Evolutionary conservation across 2,797 vertebrate genomes (phyloP).

Genomic region (Mormyrops attenuatus): DNA sequence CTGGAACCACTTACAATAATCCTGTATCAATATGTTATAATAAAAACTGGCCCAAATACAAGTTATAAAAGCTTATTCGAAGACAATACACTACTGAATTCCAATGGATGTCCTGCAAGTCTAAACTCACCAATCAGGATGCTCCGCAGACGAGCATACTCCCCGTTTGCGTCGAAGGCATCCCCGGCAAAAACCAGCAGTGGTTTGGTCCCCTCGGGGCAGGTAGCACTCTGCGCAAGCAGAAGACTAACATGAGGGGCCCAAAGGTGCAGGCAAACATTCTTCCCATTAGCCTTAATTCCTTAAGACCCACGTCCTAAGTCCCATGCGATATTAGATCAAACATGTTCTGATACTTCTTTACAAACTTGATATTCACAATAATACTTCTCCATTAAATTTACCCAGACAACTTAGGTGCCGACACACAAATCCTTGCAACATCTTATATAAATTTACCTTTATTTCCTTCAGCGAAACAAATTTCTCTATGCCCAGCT

Average conservation of each 20-base stretch:
- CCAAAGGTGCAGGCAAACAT: neutral
- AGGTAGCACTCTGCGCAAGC: constrained; percentile 68
- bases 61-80: neutral
- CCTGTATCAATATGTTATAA: neutral
- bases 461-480: constrained; percentile 79
- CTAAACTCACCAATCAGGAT: constrained; percentile 71
- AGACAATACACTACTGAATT: neutral
- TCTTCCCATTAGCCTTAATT: neutral
- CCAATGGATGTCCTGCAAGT: neutral
- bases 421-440: neutral
- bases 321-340: neutral
- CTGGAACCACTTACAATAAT: neutral
- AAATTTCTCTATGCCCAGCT: constrained; percentile 86
- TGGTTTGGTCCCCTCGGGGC: constrained; percentile 88
- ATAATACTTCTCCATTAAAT: neutral
- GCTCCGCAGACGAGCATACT: constrained; percentile 77
- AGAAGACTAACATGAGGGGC: constrained; percentile 1
- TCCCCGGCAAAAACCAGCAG: constrained; percentile 92
- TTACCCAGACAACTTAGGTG: neutral
- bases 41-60: neutral
- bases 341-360: neutral
- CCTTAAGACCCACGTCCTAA: neutral
- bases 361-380: neutral
- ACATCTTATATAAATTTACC: constrained; percentile 53
- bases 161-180: constrained; percentile 72